A percentile compares a stretch with the other conserved stretches of the same genome.
Conservation (phyloP, 2,113 vertebrate genomes). For the Percopsis transmontana region DNA sequence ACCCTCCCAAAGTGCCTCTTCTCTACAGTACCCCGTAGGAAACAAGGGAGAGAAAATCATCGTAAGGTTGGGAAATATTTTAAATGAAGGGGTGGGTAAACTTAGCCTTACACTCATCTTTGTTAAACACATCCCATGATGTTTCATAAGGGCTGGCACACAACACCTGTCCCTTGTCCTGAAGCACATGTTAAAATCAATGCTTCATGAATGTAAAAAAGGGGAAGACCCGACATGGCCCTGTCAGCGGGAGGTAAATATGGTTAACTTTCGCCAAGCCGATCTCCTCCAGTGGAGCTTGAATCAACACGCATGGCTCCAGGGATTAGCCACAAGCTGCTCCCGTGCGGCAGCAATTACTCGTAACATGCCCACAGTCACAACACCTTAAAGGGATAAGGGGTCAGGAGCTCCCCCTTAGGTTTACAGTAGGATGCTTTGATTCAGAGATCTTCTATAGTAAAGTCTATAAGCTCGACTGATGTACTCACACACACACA, state of each 20-base stretch:
- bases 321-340: conserved; percentile 14
- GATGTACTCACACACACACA: conserved; percentile 14
- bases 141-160: no score
- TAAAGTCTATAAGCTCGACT: conserved; percentile 11
- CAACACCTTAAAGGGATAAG: neutral
- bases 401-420: neutral
- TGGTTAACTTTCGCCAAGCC: conserved; percentile 12
- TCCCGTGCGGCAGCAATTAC: neutral
- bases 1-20: conserved; percentile 45
- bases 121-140: no score
- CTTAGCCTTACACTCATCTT: no score
- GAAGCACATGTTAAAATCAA: no score
- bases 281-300: neutral
- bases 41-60: no score
- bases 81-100: no score
- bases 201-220: neutral
- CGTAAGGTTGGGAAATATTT: no score
- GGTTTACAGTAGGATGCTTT: neutral
- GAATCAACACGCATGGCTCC: neutral
- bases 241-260: neutral
- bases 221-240: neutral
- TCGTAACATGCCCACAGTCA: neutral
- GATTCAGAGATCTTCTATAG: neutral
- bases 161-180: neutral
- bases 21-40: conserved; percentile 15